These are phyloP conservation scores for Saguinus midas DNA, from an alignment of 2,113 vertebrate species.

Conservation along the genomic window DNA sequence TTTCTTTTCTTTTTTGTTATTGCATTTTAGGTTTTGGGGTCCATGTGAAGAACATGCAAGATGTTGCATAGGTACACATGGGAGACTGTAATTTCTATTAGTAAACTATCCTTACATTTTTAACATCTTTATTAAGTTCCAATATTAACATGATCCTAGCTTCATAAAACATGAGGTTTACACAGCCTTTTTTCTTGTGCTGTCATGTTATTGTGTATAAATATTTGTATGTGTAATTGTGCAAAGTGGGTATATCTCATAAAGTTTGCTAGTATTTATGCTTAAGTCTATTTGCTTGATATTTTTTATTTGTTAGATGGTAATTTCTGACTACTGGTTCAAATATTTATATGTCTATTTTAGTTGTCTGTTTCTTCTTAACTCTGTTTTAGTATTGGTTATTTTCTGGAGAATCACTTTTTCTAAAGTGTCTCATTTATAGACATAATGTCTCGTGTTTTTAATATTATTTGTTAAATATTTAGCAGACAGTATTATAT, in stretches of 20 bases:
- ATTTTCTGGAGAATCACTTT: neutral
- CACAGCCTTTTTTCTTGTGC: neutral
- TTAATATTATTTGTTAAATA: neutral
- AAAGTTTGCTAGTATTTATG: neutral
- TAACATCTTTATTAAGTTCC: neutral
- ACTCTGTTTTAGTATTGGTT: neutral
- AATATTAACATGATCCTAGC: neutral
- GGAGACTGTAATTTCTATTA: neutral
- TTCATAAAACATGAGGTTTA: neutral
- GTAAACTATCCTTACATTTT: neutral
- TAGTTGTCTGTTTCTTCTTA: neutral
- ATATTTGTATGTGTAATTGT: neutral
- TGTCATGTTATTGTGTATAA: neutral
- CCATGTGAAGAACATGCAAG: no score
- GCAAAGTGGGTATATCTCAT: neutral
- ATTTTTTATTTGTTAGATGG: neutral
- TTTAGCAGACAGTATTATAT: neutral
- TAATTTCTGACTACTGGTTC: neutral
- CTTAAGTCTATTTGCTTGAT: neutral
- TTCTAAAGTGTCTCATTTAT: neutral
- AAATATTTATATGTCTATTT: neutral
- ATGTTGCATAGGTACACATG: no score
- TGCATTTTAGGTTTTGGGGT: no score
- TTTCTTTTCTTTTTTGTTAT: no score
- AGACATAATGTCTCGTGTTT: neutral